Evolutionary conservation across 23 tunicate species (phyloP).

Genomic region (Halocynthia aurantium): DNA sequence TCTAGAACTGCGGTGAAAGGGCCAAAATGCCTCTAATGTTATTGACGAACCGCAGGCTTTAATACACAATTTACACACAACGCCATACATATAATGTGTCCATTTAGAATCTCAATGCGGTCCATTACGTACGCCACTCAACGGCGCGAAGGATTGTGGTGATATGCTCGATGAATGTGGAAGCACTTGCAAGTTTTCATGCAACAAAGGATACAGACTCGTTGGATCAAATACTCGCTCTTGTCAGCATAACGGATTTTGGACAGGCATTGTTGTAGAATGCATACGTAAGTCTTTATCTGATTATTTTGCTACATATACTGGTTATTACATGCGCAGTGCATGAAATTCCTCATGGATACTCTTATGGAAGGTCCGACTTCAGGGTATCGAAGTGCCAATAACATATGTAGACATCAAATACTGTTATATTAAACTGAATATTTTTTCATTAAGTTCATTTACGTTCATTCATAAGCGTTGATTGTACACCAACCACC

Average conservation of each 20-base stretch:
- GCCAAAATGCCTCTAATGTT: neutral
- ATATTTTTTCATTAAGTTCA: no score
- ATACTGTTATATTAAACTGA: no score
- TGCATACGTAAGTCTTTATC: conserved; percentile 51
- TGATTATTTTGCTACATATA: no score
- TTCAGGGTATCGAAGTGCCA: no score
- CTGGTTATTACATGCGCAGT: no score
- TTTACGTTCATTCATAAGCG: no score
- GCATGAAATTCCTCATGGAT: no score
- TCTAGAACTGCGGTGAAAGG: neutral
- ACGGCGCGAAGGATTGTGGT: conserved; percentile 74
- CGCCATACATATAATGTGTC: neutral
- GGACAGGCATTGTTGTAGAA: conserved; percentile 66
- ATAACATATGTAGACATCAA: no score
- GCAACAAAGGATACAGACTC: conserved; percentile 58
- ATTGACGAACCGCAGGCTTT: neutral
- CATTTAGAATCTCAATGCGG: conserved; percentile 45
- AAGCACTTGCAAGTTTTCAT: conserved; percentile 51
- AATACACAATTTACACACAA: neutral
- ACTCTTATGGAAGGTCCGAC: no score
- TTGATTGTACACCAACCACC: no score
- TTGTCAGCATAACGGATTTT: conserved; percentile 46
- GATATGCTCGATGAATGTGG: conserved; percentile 74
- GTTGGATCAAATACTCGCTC: conserved; percentile 48
- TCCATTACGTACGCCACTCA: conserved; percentile 60